Percentiles rank a stretch among this genome's conserved stretches.
phyloP scores from a whole-genome alignment of 2,113 vertebrate genomes.

The Chionomys nivalis region DNA sequence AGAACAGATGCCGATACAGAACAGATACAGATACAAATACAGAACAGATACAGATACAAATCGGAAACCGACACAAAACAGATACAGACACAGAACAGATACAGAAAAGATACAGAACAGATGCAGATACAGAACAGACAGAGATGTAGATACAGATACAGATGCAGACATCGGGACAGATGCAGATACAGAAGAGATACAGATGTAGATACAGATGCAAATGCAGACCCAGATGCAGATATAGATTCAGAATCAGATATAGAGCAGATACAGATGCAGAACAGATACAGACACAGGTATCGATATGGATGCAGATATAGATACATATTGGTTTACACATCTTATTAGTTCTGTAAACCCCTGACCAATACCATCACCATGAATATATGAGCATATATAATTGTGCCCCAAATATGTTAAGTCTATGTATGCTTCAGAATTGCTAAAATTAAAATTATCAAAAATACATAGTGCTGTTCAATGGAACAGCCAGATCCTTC shows the following conservation, averaged over 20 bases:
- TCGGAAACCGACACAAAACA: not conserved
- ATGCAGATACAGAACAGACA: too few species aligned
- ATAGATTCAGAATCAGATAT: not conserved
- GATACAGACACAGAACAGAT: not conserved
- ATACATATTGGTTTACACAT: not conserved
- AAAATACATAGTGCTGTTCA: not conserved
- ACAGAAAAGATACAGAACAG: fast-evolving
- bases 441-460: not conserved
- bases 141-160: too few species aligned
- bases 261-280: too few species aligned
- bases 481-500: not conserved
- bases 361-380: not conserved
- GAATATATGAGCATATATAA: not conserved
- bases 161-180: not conserved
- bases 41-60: not conserved
- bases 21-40: fast-evolving
- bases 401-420: not conserved
- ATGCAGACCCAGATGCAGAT: not conserved
- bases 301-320: too few species aligned
- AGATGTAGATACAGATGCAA: not conserved
- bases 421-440: not conserved
- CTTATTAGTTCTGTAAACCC: not conserved
- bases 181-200: not conserved
- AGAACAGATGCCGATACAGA: not conserved
- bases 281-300: not conserved